A percentile compares a stretch with the other conserved stretches of the same genome.
Conservation (phyloP, 2,113 vertebrate species). For the Nesogale talazaci region DNA sequence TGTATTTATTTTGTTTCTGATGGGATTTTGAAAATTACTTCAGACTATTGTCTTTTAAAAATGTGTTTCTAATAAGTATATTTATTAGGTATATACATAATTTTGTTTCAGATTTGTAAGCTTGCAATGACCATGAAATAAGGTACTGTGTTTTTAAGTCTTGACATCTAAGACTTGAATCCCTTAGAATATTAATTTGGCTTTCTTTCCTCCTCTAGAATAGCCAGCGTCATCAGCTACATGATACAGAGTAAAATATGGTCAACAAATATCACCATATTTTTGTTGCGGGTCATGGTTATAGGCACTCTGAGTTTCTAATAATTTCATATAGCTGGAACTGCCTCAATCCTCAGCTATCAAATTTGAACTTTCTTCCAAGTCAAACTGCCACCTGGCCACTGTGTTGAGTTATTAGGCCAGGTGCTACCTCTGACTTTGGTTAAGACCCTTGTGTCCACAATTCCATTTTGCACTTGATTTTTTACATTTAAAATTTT, state of each 20-base stretch:
- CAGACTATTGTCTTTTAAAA: conserved; percentile 25
- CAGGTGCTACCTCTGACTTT: not conserved
- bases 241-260: not conserved
- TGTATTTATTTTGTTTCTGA: conserved; percentile 43
- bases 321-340: not conserved
- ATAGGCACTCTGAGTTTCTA: conserved; percentile 24
- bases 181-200: not conserved
- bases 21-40: conserved; percentile 36
- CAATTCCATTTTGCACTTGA: conserved; percentile 11
- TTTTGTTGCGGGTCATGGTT: not conserved
- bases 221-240: conserved; percentile 20
- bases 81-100: not conserved
- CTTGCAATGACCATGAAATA: not conserved
- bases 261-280: not conserved
- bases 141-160: not conserved
- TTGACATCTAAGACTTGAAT: conserved; percentile 9
- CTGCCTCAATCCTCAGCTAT: not conserved
- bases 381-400: not conserved
- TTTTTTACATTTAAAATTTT: conserved; percentile 49
- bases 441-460: conserved; percentile 31
- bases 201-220: not conserved
- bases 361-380: conserved; percentile 4
- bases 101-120: conserved; percentile 9
- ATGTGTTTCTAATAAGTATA: conserved; percentile 21
- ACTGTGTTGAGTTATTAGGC: not conserved